Base-by-base conservation (phyloP, 1,140 invertebrate genomes). In the Carposina sasakii region DNA sequence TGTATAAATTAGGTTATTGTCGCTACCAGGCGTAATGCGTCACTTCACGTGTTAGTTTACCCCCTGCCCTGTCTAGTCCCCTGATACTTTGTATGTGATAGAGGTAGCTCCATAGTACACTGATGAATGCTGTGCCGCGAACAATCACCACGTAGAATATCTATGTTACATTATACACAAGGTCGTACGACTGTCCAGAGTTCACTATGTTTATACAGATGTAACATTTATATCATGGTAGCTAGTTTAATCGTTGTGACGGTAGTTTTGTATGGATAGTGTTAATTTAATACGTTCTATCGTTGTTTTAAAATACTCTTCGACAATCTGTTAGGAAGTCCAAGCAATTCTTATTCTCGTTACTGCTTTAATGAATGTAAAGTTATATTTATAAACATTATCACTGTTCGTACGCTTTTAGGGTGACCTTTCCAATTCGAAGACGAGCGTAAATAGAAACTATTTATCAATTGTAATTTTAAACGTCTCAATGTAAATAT, bases 1-100 rank as follows among this genome's bases (percentile, higher is more conserved):
- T 83, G 79, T 83, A 83, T 77, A 81, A 83, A 83, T 76, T 83
- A 83, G 75, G 67, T 71, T 83, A 76, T 71, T 66, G 63, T 68
- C 63, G 62, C 64, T 66, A 62, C 53, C 51, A n/a, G 60, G 48
- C 46, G 60, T 61, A 54, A 52, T 33, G 48, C 55, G 17, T 52
- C 39, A 33, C 28, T 40, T 44, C 24, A 6, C 6, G 47, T 47
- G 47, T 50, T 58, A 63, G 37, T 65, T 67, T 69, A 74, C 67
- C 63, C 67, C 51, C 63, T 41, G 47, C 53, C n/a, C n/a, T n/a
- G 40, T 75, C 75, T 81, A 81, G 77, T 77, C 77, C n/a, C 24
- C 60, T 70, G 67, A 57, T 63, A 63, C 67, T 63, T 65, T 54
- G 60, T 66, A 69, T 69, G 71, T 75, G 67, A 73, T 78, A 72